Conservation (phyloP, 2,888 invertebrate genomes). For the Scaptomyza tumidula region DNA sequence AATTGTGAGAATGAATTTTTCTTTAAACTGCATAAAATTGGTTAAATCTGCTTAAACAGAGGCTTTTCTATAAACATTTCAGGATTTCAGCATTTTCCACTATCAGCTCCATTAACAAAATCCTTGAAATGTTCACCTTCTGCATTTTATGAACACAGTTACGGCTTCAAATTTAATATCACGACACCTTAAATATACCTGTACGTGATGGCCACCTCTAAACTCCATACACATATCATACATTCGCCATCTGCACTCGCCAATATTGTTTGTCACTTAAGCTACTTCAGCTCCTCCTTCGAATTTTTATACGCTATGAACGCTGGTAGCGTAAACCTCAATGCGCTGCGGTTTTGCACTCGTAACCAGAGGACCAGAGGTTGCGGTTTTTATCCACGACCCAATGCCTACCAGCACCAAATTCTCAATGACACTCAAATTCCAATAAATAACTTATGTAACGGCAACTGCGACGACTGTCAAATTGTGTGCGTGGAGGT, state of each 20-base stretch:
- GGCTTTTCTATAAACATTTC: too few relatives aligned
- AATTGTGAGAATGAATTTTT: not conserved
- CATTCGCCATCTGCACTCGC: conserved; percentile 21
- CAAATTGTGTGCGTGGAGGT: conserved; percentile 16
- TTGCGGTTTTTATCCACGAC: not conserved
- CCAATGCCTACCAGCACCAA: conserved; percentile 16
- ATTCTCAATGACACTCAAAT: conserved; percentile 62
- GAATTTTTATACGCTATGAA: not conserved
- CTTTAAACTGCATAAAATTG: too few relatives aligned
- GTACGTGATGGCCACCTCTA: conserved; percentile 3
- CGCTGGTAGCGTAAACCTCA: conserved; percentile 31
- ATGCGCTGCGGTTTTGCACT: conserved; percentile 49
- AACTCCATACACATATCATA: conserved; percentile 18
- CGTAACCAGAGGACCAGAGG: conserved; percentile 1
- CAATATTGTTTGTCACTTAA: conserved; percentile 48
- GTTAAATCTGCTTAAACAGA: too few relatives aligned
- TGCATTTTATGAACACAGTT: conserved; percentile 17
- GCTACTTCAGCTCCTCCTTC: not conserved
- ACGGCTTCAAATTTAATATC: not conserved
- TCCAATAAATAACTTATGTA: conserved; percentile 71
- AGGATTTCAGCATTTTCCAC: not conserved
- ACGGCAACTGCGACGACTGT: conserved; percentile 57
- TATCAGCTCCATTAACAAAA: not conserved
- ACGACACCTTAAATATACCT: not conserved
- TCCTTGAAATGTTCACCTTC: too few relatives aligned